Base-by-base conservation (phyloP, 2,888 invertebrate genomes). In the Diabrotica balteata region DNA sequence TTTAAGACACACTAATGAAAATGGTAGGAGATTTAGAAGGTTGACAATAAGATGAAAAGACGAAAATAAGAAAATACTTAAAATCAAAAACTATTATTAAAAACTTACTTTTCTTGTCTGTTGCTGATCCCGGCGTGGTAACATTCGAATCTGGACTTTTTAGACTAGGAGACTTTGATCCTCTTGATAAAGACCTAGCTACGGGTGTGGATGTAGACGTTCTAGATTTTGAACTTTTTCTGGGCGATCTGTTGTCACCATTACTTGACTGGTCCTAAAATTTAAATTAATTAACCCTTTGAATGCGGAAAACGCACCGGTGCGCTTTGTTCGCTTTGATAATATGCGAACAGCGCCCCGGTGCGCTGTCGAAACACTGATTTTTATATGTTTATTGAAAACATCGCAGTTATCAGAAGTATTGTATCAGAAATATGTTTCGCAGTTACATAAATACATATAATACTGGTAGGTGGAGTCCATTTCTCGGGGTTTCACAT, bases 111-210 rank as follows among this genome's bases (percentile, higher is more conserved):
- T 94, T 94, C 83, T 92, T 93, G 59, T 91, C 88, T 66, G 84
- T 69, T 69, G 83, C 81, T 75, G 86, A 83, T 80, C 83, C 80
- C 4, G 84, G 83, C 7, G 85, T 82, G 42, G 80, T 82, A 8
- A 85, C 84, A 67, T 85, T 84, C 22, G 86, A 89, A 79, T 93
- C 93, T 8, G 93, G 93, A 67, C 93, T 93, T 84, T 91, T 92
- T 59, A 89, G 83, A 73, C 86, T 87, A 43, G 87, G 87, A 70
- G 88, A 82, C 72, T 84, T 83, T 7, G 84, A 82, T 54, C 83
- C 82, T 75, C 85, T 81, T 42, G 84, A 84, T 60, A 84, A 77
- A 51, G 85, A 84, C 71, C 84, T 81, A 68, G 77, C 80, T 51
- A 84, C 84, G 11, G 84, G 81, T 32, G 81, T 76, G 17, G 82